Base-by-base conservation (phyloP, 2,797 vertebrate genomes). In the Tympanoctomys barrerae region DNA sequence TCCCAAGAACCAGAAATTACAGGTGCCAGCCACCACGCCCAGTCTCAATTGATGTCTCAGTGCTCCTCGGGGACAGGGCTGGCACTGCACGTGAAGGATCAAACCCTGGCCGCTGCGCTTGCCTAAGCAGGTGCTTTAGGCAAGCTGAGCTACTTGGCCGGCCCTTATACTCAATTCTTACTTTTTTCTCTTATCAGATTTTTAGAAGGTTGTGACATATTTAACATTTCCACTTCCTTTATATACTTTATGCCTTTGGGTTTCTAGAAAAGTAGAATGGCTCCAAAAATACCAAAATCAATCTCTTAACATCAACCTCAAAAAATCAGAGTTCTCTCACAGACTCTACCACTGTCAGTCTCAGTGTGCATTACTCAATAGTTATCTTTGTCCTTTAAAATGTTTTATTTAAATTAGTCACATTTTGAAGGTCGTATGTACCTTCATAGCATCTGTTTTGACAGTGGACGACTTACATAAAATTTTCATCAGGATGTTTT, bases 151-250 rank as follows among this genome's bases (percentile, higher is more conserved):
- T 49, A 8, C 49, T 49, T 49, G 49, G 49, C 49, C 49, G 11
- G 49, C 49, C 49, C 49, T 49, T 49, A 49, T 49, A 49, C 49
- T 49, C 9, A 84, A 11, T 57, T 81, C 6, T 91, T 42, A 84
- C 1, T 70, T 90, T 92, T 80, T 73, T 89, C 79, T 71, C 13
- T 64, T 18, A 75, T 28, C 9, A 31, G 16, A 62, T 42, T 39
- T 90, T 86, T 26, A 62, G 36, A 92, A 94, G 61, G 73, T 46
- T 92, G 92, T 79, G 49, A 57, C 52, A 62, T 24, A 80, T 33
- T 22, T 87, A 22, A 54, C 75, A 10, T 78, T 89, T 86, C 33
- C 7, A 19, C 75, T 80, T 87, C 33, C 62, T 77, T 62, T 77
- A 39, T 68, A 59, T 46, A 26, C 42, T 18, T 83, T 66, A 46